Percentiles rank a stretch among this genome's conserved stretches.
Conservation (phyloP, 2,113 vertebrate species). For the Piprites chloris region DNA sequence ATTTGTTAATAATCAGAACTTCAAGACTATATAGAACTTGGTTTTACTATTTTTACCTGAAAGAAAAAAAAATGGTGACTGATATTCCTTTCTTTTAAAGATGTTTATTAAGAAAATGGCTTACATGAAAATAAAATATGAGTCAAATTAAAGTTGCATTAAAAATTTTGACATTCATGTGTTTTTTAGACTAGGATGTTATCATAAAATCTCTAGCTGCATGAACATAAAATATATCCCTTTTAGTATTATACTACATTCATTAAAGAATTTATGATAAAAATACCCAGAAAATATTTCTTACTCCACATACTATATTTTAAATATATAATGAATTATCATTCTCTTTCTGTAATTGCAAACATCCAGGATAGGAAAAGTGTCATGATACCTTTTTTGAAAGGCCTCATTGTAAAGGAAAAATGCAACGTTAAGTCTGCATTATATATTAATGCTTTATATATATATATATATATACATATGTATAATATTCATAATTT, state of each 20-base stretch:
- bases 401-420: not conserved
- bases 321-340: not conserved
- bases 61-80: rapidly evolving
- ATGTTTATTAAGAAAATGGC: not conserved
- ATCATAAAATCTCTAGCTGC: not conserved
- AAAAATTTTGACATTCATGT: not conserved
- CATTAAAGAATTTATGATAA: not conserved
- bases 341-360: not conserved
- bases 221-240: not conserved
- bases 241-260: not conserved
- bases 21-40: not conserved
- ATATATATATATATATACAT: not conserved
- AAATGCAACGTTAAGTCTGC: not conserved
- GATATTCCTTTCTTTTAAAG: not conserved
- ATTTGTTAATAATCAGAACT: not conserved
- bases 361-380: not conserved
- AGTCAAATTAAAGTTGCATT: not conserved
- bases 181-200: not conserved
- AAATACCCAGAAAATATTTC: not conserved
- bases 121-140: not conserved
- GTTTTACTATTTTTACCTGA: not conserved
- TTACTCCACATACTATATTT: not conserved
- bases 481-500: not conserved
- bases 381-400: not conserved
- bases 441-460: not conserved